Conservation (phyloP, 2,888 invertebrate genomes). For the Acleris emargana region DNA sequence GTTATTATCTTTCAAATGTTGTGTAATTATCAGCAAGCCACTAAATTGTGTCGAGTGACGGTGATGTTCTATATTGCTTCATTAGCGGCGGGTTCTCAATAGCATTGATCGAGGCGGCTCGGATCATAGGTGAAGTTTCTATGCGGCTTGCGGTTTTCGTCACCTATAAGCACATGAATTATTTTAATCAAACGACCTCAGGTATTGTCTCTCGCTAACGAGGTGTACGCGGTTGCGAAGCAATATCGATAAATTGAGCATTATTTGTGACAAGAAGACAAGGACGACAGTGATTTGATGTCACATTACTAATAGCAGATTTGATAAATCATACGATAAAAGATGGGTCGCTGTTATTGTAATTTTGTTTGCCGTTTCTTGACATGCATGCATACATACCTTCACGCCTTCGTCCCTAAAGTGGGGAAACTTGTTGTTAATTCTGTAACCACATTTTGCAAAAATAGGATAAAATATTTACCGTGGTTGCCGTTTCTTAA, state of each 20-base stretch:
- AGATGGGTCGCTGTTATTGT: no score
- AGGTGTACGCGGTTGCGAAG: conserved; percentile 9
- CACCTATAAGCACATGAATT: conserved; percentile 1
- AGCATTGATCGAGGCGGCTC: conserved; percentile 5
- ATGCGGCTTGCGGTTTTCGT: conserved; percentile 1
- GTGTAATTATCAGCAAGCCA: neutral
- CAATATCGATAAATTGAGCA: conserved; percentile 8
- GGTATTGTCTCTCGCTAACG: conserved; percentile 10
- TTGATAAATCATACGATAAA: no score
- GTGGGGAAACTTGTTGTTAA: no score
- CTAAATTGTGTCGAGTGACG: conserved; percentile 1
- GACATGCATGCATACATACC: no score
- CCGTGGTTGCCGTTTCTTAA: no score
- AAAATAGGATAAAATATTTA: no score
- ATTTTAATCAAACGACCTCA: conserved; percentile 15
- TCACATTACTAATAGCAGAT: no score
- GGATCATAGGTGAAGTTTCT: neutral
- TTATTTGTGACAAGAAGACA: neutral
- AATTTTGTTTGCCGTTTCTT: no score
- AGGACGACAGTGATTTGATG: no score
- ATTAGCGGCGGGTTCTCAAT: conserved; percentile 1
- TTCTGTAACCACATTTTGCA: no score
- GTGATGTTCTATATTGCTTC: neutral
- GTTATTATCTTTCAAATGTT: neutral
- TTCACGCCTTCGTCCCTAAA: no score